Evolutionary conservation across 2,888 invertebrate species (phyloP).

Genomic region (Clepsis dumicolana): DNA sequence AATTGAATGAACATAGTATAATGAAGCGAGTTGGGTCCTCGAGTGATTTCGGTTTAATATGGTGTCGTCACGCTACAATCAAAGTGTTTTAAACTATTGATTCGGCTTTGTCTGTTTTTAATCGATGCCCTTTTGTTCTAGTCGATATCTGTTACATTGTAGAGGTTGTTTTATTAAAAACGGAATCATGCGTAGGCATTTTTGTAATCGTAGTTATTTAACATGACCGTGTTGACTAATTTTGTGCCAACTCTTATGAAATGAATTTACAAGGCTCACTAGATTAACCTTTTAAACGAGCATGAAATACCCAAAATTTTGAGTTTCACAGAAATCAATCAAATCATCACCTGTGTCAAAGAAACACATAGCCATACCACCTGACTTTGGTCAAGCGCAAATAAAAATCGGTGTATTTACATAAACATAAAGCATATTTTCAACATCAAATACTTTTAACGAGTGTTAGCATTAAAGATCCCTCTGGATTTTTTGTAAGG

Average conservation of each 20-base stretch:
- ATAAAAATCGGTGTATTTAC: not conserved
- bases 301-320: no score
- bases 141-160: no score
- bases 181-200: no score
- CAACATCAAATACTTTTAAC: conserved; percentile 20
- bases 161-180: no score
- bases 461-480: conserved; percentile 19
- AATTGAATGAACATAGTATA: conserved; percentile 65
- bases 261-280: no score
- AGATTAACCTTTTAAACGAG: no score
- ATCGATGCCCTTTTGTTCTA: not conserved
- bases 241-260: no score
- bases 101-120: conserved; percentile 6
- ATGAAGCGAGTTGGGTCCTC: conserved; percentile 58
- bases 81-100: conserved; percentile 48
- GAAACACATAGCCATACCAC: no score
- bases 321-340: no score
- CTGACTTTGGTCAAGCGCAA: not conserved
- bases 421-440: conserved; percentile 8
- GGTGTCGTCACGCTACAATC: conserved; percentile 59
- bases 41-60: conserved; percentile 67
- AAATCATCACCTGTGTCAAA: no score
- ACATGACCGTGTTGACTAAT: no score
- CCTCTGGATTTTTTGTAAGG: conserved; percentile 10
- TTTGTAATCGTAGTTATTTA: no score